Evolutionary conservation across 1,140 invertebrate genomes (phyloP).

Genomic region (Drosophila micromelanica): DNA sequence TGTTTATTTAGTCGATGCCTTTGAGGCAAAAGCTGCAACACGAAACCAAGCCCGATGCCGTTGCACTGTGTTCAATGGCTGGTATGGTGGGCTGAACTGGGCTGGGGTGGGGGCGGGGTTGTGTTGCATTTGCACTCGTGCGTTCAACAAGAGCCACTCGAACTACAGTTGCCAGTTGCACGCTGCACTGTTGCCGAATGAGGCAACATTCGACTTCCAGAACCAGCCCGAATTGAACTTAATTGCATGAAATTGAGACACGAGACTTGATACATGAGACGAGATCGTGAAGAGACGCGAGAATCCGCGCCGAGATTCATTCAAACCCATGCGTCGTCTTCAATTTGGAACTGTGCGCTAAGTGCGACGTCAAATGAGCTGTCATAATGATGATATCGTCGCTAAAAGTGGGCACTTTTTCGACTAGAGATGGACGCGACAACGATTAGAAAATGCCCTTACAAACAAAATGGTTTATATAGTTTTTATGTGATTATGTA

Average conservation of each 20-base stretch:
- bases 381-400: constrained; percentile 59
- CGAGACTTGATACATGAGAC: constrained; percentile 42
- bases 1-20: constrained; percentile 59
- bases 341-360: constrained; percentile 30
- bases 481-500: no score
- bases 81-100: neutral
- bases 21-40: constrained; percentile 14
- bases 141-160: constrained; percentile 66
- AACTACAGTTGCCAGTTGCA: constrained; percentile 34
- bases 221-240: constrained; percentile 68
- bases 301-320: constrained; percentile 37
- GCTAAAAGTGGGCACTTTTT: constrained; percentile 8
- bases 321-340: constrained; percentile 41
- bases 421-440: constrained; percentile 15
- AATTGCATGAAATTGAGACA: constrained; percentile 78
- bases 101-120: neutral
- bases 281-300: neutral
- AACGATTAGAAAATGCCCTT: constrained; percentile 6
- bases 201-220: constrained; percentile 8
- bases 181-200: constrained; percentile 26
- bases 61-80: constrained; percentile 58
- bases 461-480: neutral
- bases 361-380: constrained; percentile 66
- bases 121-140: constrained; percentile 54
- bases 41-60: constrained; percentile 44